Percentiles rank a stretch among this genome's conserved stretches.
Conservation (phyloP, 2,113 vertebrate genomes). For the Nibea albiflora region DNA sequence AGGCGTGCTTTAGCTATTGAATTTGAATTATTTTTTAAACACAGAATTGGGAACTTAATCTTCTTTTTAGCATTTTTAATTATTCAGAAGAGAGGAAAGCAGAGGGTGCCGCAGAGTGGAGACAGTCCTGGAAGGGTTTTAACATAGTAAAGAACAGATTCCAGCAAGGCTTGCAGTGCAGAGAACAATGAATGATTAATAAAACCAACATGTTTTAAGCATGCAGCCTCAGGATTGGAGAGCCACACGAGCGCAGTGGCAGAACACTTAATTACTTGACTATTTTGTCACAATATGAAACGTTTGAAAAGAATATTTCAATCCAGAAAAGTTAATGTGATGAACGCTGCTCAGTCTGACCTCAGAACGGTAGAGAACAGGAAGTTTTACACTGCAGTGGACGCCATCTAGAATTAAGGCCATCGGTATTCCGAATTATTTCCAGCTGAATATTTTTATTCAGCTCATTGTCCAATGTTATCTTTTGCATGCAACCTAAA, state of each 20-base stretch:
- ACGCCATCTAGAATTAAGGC: neutral
- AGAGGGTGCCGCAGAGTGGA: conserved; percentile 9
- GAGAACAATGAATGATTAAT: conserved; percentile 52
- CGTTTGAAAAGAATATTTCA: conserved; percentile 10
- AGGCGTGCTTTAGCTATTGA: conserved; percentile 20
- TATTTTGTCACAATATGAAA: neutral
- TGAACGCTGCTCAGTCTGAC: neutral
- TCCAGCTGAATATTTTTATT: conserved; percentile 1
- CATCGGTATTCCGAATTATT: conserved; percentile 12
- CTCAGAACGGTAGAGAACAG: neutral
- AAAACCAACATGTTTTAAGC: conserved; percentile 48
- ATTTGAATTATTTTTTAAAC: conserved; percentile 37
- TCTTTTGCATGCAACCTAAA: neutral
- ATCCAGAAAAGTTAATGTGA: neutral
- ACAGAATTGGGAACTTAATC: conserved; percentile 30
- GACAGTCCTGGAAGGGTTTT: conserved; percentile 23
- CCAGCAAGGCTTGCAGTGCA: conserved; percentile 1
- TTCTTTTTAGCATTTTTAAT: conserved; percentile 34
- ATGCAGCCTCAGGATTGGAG: neutral
- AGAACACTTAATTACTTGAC: conserved; percentile 1
- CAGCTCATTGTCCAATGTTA: neutral
- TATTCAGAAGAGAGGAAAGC: conserved; percentile 10
- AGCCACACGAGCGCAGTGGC: neutral
- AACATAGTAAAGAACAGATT: conserved; percentile 40
- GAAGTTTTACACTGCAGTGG: neutral